Conservation (phyloP, 1,140 invertebrate species). For the Papilio polytes region DNA sequence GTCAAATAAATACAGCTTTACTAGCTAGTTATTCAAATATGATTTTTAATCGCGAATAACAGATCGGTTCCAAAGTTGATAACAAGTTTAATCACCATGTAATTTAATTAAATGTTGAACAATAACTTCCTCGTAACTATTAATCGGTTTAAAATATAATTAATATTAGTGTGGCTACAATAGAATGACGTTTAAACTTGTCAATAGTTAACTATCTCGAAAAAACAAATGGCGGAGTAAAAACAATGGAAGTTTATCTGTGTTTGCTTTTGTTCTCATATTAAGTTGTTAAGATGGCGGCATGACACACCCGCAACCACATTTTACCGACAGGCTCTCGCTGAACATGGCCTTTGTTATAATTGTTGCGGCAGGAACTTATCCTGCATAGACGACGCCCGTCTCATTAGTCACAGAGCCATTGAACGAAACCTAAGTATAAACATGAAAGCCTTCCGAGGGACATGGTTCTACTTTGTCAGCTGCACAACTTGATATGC, state of each 20-base stretch:
- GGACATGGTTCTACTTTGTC: background rate
- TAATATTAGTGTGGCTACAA: constrained; percentile 1
- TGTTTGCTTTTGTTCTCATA: constrained; percentile 32
- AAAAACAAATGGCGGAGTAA: constrained; percentile 13
- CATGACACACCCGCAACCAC: constrained; percentile 62
- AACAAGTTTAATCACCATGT: constrained; percentile 50
- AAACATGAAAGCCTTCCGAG: constrained; percentile 14
- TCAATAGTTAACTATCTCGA: constrained; percentile 33
- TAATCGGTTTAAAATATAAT: background rate
- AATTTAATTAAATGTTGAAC: constrained; percentile 13
- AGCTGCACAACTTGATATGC: background rate
- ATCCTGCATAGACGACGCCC: constrained; percentile 29
- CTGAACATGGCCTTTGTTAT: constrained; percentile 36
- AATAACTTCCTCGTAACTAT: background rate
- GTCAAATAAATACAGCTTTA: constrained; percentile 31
- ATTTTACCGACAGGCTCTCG: constrained; percentile 54
- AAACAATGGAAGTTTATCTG: constrained; percentile 26
- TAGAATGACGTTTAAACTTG: constrained; percentile 53
- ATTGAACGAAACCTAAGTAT: constrained; percentile 35
- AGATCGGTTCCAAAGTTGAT: constrained; percentile 41
- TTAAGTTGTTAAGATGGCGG: constrained; percentile 25
- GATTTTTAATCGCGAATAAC: constrained; percentile 9
- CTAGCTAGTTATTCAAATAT: background rate
- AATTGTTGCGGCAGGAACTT: constrained; percentile 37
- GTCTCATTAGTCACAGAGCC: constrained; percentile 38